A percentile compares a stretch with the other conserved stretches of the same genome.
phyloP scores from a whole-genome alignment of 2,113 vertebrate species.

The Leptocoma aspasia region DNA sequence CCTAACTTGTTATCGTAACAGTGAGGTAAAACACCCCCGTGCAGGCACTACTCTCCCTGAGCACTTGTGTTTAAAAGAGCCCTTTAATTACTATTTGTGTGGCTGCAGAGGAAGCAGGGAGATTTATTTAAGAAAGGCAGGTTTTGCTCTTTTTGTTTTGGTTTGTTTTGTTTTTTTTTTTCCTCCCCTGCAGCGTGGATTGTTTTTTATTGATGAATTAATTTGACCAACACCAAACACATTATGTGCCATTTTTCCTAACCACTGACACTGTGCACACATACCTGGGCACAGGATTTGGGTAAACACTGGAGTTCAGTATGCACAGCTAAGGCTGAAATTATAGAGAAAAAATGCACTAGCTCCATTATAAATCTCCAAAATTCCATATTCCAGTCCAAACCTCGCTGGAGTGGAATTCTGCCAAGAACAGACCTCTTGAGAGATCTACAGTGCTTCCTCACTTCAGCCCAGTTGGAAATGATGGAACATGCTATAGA shows the following conservation, averaged over 20 bases:
- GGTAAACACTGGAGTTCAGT: not conserved
- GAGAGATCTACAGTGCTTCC: not conserved
- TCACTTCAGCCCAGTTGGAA: not conserved
- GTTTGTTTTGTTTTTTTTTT: not conserved
- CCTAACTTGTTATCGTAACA: not conserved
- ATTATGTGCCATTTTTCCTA: not conserved
- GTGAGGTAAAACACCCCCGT: not conserved
- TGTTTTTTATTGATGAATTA: not conserved
- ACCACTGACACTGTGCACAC: not conserved
- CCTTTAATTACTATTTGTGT: constrained; percentile 21
- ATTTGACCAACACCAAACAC: not conserved
- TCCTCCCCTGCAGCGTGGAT: not conserved
- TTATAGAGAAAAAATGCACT: not conserved
- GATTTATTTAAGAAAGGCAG: not conserved
- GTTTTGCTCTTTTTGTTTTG: not conserved
- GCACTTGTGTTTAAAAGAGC: not conserved
- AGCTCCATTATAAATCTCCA: not conserved
- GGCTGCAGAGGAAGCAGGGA: not conserved
- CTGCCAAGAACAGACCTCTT: not conserved
- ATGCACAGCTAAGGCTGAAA: not conserved
- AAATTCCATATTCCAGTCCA: not conserved
- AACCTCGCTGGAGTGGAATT: not conserved
- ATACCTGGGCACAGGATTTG: not conserved
- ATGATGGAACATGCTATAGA: not conserved
- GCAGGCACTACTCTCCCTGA: not conserved